These are phyloP conservation scores for Heliconius charithonia DNA, from an alignment of 2,888 invertebrate species.

Conservation along the genomic window DNA sequence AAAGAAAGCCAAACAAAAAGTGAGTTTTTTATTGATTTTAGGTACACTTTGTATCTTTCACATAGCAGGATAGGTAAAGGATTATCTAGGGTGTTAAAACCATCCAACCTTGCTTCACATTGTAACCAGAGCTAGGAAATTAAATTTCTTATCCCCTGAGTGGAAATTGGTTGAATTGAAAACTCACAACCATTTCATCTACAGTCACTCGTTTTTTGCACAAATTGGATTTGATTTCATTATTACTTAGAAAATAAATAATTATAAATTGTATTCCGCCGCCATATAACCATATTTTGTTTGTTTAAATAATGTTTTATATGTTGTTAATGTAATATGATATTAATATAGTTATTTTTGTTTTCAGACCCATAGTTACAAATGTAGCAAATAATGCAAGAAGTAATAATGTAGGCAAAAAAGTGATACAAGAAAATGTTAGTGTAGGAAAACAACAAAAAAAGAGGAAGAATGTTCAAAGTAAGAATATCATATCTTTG, in stretches of 20 bases:
- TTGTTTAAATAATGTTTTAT: background rate
- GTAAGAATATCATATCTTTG: constrained; percentile 38
- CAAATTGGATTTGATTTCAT: background rate
- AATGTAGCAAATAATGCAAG: background rate
- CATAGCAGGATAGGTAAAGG: too few relatives aligned
- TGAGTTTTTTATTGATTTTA: background rate
- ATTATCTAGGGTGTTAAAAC: too few relatives aligned
- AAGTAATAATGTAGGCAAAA: constrained; percentile 2
- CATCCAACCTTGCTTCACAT: too few relatives aligned
- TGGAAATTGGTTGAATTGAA: too few relatives aligned
- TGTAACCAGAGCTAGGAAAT: too few relatives aligned
- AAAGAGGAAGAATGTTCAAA: constrained; percentile 43
- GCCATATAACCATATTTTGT: too few relatives aligned
- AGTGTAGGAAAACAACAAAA: constrained; percentile 26
- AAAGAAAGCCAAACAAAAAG: constrained; percentile 12
- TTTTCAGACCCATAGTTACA: background rate
- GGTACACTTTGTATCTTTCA: too few relatives aligned
- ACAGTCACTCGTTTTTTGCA: too few relatives aligned
- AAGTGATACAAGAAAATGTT: constrained; percentile 32
- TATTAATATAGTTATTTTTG: background rate
- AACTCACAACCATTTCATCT: too few relatives aligned
- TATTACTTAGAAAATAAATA: background rate
- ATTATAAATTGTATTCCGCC: background rate
- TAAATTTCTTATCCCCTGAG: too few relatives aligned
- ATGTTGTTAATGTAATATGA: background rate